These are phyloP conservation scores for Oreonectes daqikongensis DNA, from an alignment of 2,797 vertebrate species.

Conservation along the genomic window DNA sequence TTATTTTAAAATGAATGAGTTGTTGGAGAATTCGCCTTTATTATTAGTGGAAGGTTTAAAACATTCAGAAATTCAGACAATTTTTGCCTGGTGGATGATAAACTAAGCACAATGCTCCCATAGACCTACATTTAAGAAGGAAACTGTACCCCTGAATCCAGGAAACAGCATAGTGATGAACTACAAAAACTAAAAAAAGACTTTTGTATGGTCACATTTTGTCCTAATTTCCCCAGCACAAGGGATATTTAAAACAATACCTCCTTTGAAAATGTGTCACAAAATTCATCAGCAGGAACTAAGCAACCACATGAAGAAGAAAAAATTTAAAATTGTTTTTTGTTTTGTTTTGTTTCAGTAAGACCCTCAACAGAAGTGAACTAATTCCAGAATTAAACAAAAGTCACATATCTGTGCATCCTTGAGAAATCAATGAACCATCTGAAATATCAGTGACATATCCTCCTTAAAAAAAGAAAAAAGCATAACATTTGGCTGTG, in stretches of 20 bases:
- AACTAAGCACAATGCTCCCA: background rate
- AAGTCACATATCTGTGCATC: constrained; percentile 3
- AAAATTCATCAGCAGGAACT: background rate
- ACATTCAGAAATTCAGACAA: background rate
- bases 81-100: background rate
- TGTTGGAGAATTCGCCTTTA: no score
- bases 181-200: background rate
- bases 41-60: no score
- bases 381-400: constrained; percentile 2
- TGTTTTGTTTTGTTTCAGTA: background rate
- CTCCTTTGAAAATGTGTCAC: background rate
- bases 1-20: no score
- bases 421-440: constrained; percentile 8
- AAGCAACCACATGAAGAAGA: no score
- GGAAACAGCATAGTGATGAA: background rate
- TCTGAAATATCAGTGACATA: constrained; percentile 5
- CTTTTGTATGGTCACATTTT: background rate
- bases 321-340: background rate
- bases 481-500: background rate
- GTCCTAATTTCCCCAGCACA: background rate
- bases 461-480: background rate
- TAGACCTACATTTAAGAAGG: background rate
- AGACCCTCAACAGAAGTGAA: background rate
- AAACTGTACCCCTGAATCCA: background rate
- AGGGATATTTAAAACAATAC: background rate